Percentiles rank a stretch among this genome's conserved stretches.
Conservation (phyloP, 1,140 invertebrate species). For the Meloidogyne floridensis region DNA sequence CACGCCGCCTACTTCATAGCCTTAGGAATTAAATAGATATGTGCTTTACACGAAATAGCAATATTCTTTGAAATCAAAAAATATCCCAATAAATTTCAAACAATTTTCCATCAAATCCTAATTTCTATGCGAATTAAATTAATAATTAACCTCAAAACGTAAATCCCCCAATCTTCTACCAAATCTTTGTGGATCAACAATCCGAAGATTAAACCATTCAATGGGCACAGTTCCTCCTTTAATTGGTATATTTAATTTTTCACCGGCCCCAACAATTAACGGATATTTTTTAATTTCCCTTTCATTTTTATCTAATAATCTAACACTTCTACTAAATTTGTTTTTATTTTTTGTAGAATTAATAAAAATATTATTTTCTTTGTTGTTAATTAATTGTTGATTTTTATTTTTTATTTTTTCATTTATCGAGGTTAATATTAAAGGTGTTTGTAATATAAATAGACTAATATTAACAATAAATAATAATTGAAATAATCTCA, state of each 20-base stretch:
- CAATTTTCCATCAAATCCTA: not conserved
- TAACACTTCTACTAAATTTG: not conserved
- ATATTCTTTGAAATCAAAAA: too few relatives aligned
- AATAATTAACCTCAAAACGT: not conserved
- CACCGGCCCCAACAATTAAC: not conserved
- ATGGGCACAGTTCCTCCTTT: not conserved
- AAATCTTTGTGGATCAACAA: conserved; percentile 1
- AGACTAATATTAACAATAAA: not conserved
- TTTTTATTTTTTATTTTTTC: not conserved
- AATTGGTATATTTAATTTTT: conserved; percentile 1
- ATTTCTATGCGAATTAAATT: not conserved
- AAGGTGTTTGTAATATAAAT: not conserved
- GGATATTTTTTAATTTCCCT: not conserved
- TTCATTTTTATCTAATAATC: not conserved
- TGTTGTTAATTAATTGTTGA: not conserved
- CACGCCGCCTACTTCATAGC: too few relatives aligned
- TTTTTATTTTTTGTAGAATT: not conserved
- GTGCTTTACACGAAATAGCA: too few relatives aligned
- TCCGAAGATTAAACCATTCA: not conserved
- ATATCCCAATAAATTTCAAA: too few relatives aligned
- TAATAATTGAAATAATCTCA: conserved; percentile 7
- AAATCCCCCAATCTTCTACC: not conserved
- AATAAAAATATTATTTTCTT: not conserved
- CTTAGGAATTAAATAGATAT: too few relatives aligned
- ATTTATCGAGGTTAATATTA: not conserved